Percentiles rank a stretch among this genome's conserved stretches.
Evolutionary conservation across 2,888 invertebrate genomes (phyloP).

Genomic region (Patella depressa): DNA sequence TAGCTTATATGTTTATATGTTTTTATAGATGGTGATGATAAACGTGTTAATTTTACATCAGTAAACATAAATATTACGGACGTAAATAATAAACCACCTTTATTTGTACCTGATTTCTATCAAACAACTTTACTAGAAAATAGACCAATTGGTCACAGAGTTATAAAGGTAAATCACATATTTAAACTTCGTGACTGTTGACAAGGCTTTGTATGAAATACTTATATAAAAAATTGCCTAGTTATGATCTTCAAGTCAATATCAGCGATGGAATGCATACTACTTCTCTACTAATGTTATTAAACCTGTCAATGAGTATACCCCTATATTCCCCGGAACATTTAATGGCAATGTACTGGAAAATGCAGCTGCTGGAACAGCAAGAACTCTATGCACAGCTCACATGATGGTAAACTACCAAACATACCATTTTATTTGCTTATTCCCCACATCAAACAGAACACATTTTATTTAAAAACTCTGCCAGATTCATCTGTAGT

Average conservation of each 20-base stretch:
- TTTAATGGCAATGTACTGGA: slow-evolving; percentile 13
- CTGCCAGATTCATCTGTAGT: too few relatives aligned
- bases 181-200: too few relatives aligned
- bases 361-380: slow-evolving; percentile 20
- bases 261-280: slow-evolving; percentile 9
- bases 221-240: not conserved
- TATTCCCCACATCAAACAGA: too few relatives aligned
- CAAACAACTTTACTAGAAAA: not conserved
- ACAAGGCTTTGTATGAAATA: too few relatives aligned
- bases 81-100: slow-evolving; percentile 49
- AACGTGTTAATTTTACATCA: slow-evolving; percentile 25
- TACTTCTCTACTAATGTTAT: not conserved
- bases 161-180: too few relatives aligned
- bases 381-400: too few relatives aligned
- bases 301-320: slow-evolving; percentile 16
- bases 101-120: slow-evolving; percentile 29
- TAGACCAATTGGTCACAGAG: too few relatives aligned
- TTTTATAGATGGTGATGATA: too few relatives aligned
- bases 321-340: slow-evolving; percentile 14
- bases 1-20: too few relatives aligned
- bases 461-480: too few relatives aligned
- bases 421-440: too few relatives aligned
- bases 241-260: not conserved
- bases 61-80: slow-evolving; percentile 44
- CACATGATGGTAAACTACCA: too few relatives aligned